Conservation (phyloP, 2,797 vertebrate species). For the Oreochromis grahami region DNA sequence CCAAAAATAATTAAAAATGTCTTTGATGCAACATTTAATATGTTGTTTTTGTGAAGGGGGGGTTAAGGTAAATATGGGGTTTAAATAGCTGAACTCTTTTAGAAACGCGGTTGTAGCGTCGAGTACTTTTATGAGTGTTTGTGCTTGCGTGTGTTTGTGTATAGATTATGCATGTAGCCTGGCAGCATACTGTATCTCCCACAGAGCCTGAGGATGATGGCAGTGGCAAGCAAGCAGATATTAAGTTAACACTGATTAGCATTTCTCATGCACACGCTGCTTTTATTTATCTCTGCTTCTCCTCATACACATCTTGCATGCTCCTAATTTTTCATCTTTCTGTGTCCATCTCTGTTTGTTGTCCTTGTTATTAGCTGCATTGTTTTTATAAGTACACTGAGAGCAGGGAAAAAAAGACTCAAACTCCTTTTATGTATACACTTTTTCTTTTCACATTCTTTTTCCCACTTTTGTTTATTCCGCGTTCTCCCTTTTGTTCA, state of each 20-base stretch:
- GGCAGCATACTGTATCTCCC: not conserved
- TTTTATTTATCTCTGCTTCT: not conserved
- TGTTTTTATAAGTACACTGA: not conserved
- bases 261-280: not conserved
- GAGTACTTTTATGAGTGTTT: not conserved
- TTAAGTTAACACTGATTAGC: constrained; percentile 6
- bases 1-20: not conserved
- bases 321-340: not conserved
- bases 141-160: not conserved
- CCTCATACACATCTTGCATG: not conserved
- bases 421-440: not conserved
- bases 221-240: not conserved
- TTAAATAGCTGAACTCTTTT: not conserved
- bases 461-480: not conserved
- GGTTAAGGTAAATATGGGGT: not conserved
- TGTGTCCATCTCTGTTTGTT: not conserved
- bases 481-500: constrained; percentile 16
- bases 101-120: not conserved
- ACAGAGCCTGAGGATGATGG: not conserved
- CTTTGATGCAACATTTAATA: not conserved
- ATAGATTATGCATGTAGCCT: not conserved
- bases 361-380: not conserved
- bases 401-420: not conserved
- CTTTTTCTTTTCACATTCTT: not conserved
- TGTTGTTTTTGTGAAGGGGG: not conserved